phyloP scores from a whole-genome alignment of 2,797 vertebrate species.

The Antrozous pallidus region DNA sequence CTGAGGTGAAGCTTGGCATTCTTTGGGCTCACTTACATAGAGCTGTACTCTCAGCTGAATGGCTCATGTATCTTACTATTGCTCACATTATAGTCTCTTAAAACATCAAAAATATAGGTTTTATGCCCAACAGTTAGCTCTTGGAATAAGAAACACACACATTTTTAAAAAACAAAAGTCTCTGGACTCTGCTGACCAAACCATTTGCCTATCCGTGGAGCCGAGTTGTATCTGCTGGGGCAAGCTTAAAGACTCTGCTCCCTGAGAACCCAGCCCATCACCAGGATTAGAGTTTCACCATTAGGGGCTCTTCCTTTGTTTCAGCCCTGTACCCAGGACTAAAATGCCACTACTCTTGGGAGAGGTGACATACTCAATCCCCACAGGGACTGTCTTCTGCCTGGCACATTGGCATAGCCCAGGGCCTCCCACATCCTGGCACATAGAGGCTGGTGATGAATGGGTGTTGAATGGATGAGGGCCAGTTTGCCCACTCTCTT shows the following conservation, averaged over 20 bases:
- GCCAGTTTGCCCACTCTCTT: neutral
- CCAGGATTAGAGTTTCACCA: neutral
- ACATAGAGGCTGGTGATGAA: accelerated
- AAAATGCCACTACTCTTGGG: neutral
- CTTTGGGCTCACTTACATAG: neutral
- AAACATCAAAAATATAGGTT: neutral
- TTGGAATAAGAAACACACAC: neutral
- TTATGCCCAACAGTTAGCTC: neutral
- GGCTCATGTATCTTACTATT: constrained; percentile 26
- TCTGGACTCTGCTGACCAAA: neutral
- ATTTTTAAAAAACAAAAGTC: neutral
- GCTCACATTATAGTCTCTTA: neutral
- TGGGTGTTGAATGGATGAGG: neutral
- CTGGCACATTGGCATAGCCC: no score
- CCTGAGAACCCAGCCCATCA: neutral
- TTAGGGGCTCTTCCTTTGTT: neutral
- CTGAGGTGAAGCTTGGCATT: constrained; percentile 38
- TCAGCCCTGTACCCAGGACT: neutral
- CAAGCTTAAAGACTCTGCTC: neutral
- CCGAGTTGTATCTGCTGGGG: accelerated
- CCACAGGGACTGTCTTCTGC: no score
- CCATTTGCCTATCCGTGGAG: neutral
- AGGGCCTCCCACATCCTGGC: neutral
- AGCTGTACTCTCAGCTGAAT: neutral
- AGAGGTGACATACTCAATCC: neutral